These are phyloP conservation scores for Drosophila fungiperda DNA, from an alignment of 2,888 invertebrate genomes.

Conservation along the genomic window DNA sequence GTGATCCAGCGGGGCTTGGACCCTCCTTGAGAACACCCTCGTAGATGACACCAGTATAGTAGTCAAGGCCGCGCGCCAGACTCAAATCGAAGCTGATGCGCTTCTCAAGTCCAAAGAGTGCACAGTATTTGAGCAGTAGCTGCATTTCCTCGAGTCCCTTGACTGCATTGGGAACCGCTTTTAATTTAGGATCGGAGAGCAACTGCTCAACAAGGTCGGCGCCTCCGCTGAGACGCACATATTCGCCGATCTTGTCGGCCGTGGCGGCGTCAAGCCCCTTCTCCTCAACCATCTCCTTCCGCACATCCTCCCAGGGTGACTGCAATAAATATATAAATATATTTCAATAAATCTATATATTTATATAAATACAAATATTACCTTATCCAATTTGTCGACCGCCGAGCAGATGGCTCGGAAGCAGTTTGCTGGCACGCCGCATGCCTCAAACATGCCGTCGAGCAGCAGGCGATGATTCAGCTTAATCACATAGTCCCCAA, in stretches of 20 bases:
- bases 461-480: conserved; percentile 97
- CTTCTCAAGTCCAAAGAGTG: conserved; percentile 91
- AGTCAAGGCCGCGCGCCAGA: conserved; percentile 98
- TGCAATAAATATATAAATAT: conserved; percentile 78
- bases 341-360: background rate
- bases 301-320: conserved; percentile 97
- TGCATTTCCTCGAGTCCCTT: conserved; percentile 93
- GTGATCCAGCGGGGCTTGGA: conserved; percentile 51
- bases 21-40: conserved; percentile 95
- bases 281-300: conserved; percentile 95
- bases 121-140: conserved; percentile 93
- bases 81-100: conserved; percentile 96
- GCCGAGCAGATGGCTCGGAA: conserved; percentile 98
- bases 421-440: conserved; percentile 95
- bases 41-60: conserved; percentile 99
- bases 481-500: conserved; percentile 96
- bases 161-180: conserved; percentile 89
- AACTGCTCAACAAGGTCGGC: conserved; percentile 91
- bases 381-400: conserved; percentile 99
- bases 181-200: conserved; percentile 88
- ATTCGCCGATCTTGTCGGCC: conserved; percentile 95
- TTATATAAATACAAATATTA: conserved; percentile 77
- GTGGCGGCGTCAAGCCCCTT: conserved; percentile 92
- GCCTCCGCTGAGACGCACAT: conserved; percentile 93
- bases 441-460: conserved; percentile 98